These are phyloP conservation scores for Bombylius discolor DNA, from an alignment of 2,888 invertebrate species.

Conservation along the genomic window DNA sequence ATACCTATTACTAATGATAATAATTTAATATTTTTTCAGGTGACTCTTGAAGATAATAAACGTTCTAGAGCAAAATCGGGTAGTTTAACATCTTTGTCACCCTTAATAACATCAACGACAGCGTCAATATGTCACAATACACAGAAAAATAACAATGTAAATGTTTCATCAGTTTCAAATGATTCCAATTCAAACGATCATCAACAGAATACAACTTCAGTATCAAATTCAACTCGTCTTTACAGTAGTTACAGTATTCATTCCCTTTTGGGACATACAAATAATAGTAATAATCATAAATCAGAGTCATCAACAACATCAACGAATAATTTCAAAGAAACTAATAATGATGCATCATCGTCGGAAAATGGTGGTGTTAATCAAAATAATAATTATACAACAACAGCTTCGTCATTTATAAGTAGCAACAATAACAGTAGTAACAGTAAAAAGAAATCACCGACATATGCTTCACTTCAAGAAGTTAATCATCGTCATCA, in stretches of 20 bases:
- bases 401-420: conserved; percentile 3
- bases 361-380: conserved; percentile 27
- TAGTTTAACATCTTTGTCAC: conserved; percentile 22
- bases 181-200: background rate
- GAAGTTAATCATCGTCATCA: conserved; percentile 6
- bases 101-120: conserved; percentile 20
- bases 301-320: conserved; percentile 21
- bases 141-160: conserved; percentile 2
- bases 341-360: conserved; percentile 27
- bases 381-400: background rate
- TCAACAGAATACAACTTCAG: background rate
- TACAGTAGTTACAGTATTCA: conserved; percentile 75
- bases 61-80: conserved; percentile 29
- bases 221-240: conserved; percentile 30
- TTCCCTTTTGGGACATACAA: conserved; percentile 52
- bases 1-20: no score
- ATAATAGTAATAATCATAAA: conserved; percentile 18
- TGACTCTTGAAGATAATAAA: conserved; percentile 3
- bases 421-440: background rate
- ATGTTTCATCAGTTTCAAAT: background rate
- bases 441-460: conserved; percentile 8
- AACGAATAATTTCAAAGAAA: conserved; percentile 35
- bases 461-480: conserved; percentile 8
- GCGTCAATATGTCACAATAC: conserved; percentile 8
- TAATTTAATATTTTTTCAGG: background rate